Percentiles rank a stretch among this genome's conserved stretches.
These are phyloP conservation scores for Lacerta agilis DNA, from an alignment of 2,797 vertebrate species.

Conservation along the genomic window DNA sequence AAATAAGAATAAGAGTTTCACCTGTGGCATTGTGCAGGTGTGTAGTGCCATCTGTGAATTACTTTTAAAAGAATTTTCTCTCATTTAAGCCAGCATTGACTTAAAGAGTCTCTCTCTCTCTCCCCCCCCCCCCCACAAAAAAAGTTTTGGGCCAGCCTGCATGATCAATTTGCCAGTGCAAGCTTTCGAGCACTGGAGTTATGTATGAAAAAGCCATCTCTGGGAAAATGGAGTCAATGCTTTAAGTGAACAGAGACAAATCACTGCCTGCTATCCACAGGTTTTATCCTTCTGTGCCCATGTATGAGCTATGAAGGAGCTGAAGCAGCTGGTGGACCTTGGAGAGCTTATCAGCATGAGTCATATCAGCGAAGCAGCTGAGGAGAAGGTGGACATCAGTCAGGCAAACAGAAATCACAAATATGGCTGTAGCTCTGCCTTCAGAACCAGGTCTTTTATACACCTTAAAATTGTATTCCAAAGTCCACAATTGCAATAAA, in stretches of 20 bases:
- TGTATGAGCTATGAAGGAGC: not conserved
- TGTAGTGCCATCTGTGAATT: too few species aligned
- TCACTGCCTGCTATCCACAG: not conserved
- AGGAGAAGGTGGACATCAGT: too few species aligned
- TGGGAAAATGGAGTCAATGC: not conserved
- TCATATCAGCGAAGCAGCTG: not conserved
- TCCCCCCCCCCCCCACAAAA: not conserved
- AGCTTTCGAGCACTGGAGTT: not conserved
- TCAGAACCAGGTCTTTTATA: not conserved
- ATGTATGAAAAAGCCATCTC: not conserved
- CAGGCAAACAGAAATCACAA: too few species aligned
- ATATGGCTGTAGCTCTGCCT: not conserved
- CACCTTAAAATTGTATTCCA: not conserved
- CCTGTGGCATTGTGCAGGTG: too few species aligned
- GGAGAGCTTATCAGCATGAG: not conserved
- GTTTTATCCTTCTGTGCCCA: not conserved
- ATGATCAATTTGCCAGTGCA: not conserved
- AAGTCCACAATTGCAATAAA: constrained; percentile 23
- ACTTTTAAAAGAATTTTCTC: too few species aligned
- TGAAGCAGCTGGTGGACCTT: not conserved
- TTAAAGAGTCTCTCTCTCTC: too few species aligned
- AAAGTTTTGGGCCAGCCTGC: not conserved
- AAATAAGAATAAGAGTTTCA: too few species aligned
- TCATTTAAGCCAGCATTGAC: too few species aligned
- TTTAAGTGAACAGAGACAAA: not conserved